Evolutionary conservation across 2,888 invertebrate species (phyloP), one percentile per base, ranked within the genome.

Genomic region (Archips crataeganus): DNA sequence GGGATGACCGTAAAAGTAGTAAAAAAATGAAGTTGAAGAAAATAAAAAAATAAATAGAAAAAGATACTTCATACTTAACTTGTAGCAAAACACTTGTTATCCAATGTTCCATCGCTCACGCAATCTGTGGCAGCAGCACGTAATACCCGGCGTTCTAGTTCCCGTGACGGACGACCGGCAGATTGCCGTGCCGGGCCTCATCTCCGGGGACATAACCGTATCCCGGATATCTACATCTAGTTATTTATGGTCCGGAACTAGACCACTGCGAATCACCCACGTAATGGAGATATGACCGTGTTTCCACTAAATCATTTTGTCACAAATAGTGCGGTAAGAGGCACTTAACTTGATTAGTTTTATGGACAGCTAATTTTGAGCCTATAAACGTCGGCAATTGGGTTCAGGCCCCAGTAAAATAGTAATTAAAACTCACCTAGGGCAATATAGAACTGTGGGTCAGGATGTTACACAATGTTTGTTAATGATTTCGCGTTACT

Each of bases 241-340:
- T 86, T 84, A 89, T 89, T 90, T 89, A 89, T 87, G 83, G 84
- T 82, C 79, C 64, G 63, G 71, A 69, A 71, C 70, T 74, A 75
- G 75, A 75, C 73, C 68, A 67, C 13, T 23, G 71, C 76, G 64
- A 60, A 47, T 34, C 54, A 42, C 68, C 59, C 60, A 75, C 65
- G 66, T 62, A 73, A 70, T 67, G 42, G 10, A 61, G 13, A 65
- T 32, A 54, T 69, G 69, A 61, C 74, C 74, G 65, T 70, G 70
- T 74, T 51, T 49, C 65, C 45, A 61, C 42, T 69, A 54, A 65
- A 74, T 70, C 74, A 74, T 70, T 62, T 72, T 23, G 60, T 71
- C 71, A 39, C 59, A 54, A 45, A 23, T 51, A 60, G 60, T 36
- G 32, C 60, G 15, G 64, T 64, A 51, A 64, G 36, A 70, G 74